Percentiles rank a stretch among this genome's conserved stretches.
Conservation (phyloP, 2,888 invertebrate species). For the Drosophila neutralis region DNA sequence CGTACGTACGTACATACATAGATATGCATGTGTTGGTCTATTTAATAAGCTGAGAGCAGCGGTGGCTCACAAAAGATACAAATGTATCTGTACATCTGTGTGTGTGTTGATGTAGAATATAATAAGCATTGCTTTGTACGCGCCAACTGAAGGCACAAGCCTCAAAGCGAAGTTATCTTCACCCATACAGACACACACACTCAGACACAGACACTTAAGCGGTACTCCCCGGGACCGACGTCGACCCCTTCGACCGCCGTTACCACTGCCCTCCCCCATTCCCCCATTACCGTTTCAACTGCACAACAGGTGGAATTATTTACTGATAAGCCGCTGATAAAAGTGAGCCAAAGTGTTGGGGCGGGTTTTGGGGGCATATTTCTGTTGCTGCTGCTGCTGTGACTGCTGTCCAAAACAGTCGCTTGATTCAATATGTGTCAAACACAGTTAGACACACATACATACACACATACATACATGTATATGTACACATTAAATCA, state of each 20-base stretch:
- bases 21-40: background rate
- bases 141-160: slow-evolving; percentile 26
- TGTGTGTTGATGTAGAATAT: slow-evolving; percentile 4
- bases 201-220: slow-evolving; percentile 39
- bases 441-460: background rate
- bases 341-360: slow-evolving; percentile 53
- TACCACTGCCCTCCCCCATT: background rate
- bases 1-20: background rate
- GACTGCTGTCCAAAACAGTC: slow-evolving; percentile 48
- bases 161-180: slow-evolving; percentile 58
- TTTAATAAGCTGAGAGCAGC: slow-evolving; percentile 43
- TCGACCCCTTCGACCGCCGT: slow-evolving; percentile 18
- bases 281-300: slow-evolving; percentile 8
- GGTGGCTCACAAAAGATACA: slow-evolving; percentile 72
- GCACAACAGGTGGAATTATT: slow-evolving; percentile 80
- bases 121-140: slow-evolving; percentile 66
- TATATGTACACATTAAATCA: background rate
- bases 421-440: slow-evolving; percentile 41
- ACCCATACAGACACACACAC: slow-evolving; percentile 30
- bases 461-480: background rate
- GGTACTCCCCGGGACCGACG: slow-evolving; percentile 24
- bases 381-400: background rate
- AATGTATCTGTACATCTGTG: slow-evolving; percentile 47
- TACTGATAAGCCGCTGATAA: slow-evolving; percentile 80
- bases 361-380: slow-evolving; percentile 50